phyloP scores from a whole-genome alignment of 1,140 invertebrate genomes.

The Vanessa tameamea region DNA sequence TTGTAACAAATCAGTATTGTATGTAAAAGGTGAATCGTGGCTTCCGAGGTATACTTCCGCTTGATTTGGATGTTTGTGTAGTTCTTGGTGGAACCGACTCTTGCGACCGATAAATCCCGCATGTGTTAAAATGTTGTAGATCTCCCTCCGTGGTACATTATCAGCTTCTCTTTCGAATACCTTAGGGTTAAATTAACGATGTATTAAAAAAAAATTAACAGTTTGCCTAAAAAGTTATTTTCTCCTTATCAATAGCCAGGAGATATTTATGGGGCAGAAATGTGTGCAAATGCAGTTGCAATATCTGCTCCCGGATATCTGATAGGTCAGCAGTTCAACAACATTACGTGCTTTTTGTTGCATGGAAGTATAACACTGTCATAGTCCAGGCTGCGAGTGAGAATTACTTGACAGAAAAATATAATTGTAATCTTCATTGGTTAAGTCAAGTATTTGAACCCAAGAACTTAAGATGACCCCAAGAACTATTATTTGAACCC shows the following conservation, averaged over 20 bases:
- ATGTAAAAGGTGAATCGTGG: constrained; percentile 44
- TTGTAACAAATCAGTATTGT: constrained; percentile 57
- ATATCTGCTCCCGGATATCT: too few species aligned
- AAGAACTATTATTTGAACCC: too few species aligned
- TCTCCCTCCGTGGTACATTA: constrained; percentile 80
- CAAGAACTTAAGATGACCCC: too few species aligned
- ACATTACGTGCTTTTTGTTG: too few species aligned
- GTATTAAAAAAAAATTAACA: neutral
- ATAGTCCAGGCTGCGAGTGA: too few species aligned
- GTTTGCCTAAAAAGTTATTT: neutral
- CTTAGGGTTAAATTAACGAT: constrained; percentile 46
- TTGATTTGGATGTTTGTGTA: constrained; percentile 26
- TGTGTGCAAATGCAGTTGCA: too few species aligned
- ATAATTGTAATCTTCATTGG: too few species aligned
- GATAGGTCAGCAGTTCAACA: too few species aligned
- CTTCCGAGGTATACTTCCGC: constrained; percentile 25
- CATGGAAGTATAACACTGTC: too few species aligned
- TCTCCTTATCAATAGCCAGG: neutral
- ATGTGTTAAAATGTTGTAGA: constrained; percentile 83
- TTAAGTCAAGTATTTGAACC: too few species aligned
- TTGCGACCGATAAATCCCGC: constrained; percentile 81
- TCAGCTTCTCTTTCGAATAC: constrained; percentile 81
- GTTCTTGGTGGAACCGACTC: constrained; percentile 31
- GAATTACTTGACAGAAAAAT: too few species aligned
- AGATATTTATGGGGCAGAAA: too few species aligned